A percentile compares a stretch with the other conserved stretches of the same genome.
Evolutionary conservation across 2,888 invertebrate species (phyloP).

Genomic region (Exephanes ischioxanthus): DNA sequence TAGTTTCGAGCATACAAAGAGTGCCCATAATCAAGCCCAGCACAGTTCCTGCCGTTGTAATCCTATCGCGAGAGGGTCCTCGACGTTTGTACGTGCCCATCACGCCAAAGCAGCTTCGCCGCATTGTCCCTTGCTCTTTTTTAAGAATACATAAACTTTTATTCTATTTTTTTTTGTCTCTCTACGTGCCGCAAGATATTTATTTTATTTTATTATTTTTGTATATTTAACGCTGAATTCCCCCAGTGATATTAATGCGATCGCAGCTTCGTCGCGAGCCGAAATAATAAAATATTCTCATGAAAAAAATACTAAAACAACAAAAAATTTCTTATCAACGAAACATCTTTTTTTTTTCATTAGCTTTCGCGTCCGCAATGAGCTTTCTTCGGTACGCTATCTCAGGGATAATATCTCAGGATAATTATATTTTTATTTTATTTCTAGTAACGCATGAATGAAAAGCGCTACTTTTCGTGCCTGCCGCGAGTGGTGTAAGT

Average conservation of each 20-base stretch:
- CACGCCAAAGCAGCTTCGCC: conserved; percentile 67
- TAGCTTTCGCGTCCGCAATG: background rate
- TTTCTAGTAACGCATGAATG: too few relatives aligned
- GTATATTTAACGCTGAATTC: background rate
- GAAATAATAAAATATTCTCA: background rate
- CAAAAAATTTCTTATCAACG: background rate
- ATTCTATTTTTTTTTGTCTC: background rate
- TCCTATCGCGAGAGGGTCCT: conserved; percentile 61
- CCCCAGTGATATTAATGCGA: background rate
- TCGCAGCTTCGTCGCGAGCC: background rate
- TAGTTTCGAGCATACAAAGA: conserved; percentile 34
- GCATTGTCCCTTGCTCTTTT: conserved; percentile 44
- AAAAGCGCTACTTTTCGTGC: too few relatives aligned
- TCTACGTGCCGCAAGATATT: conserved; percentile 1
- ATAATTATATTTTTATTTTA: background rate
- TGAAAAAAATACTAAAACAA: background rate
- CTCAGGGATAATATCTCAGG: too few relatives aligned
- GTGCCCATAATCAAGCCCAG: conserved; percentile 54
- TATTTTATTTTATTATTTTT: background rate
- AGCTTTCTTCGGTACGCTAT: background rate
- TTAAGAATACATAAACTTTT: conserved; percentile 17
- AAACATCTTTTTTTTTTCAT: background rate
- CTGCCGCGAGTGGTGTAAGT: too few relatives aligned
- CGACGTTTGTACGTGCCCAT: conserved; percentile 64
- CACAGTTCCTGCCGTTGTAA: conserved; percentile 57